phyloP scores from a whole-genome alignment of 2,113 vertebrate species.

The Accipiter virgatus region DNA sequence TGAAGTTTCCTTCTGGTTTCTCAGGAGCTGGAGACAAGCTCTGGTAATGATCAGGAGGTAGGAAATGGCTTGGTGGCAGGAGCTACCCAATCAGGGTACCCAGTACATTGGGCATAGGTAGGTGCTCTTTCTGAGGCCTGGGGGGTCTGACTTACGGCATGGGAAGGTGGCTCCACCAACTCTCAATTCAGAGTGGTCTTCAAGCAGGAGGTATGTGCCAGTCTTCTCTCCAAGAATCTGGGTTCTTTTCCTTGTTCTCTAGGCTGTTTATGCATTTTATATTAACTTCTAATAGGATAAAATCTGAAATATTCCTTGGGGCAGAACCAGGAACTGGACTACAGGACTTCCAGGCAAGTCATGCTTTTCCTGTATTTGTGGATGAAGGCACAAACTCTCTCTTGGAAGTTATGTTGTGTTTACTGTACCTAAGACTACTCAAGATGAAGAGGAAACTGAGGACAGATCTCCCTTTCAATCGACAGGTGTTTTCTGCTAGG shows the following conservation, averaged over 20 bases:
- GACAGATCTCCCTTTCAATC: not conserved
- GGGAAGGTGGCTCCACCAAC: not conserved
- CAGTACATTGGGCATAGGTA: too few species aligned
- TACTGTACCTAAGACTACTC: not conserved
- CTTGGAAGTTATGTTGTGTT: not conserved
- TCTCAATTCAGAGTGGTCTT: not conserved
- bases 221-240: not conserved
- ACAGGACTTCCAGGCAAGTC: not conserved
- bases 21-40: not conserved
- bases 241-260: not conserved
- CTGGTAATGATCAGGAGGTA: not conserved
- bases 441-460: not conserved
- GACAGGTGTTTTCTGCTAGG: not conserved
- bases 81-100: not conserved
- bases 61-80: not conserved
- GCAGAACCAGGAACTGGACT: not conserved
- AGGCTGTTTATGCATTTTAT: not conserved
- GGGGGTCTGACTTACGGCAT: not conserved
- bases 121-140: not conserved
- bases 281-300: not conserved
- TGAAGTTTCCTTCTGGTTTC: not conserved
- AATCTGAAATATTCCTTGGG: not conserved
- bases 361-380: not conserved
- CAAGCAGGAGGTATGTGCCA: not conserved
- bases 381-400: not conserved